These are phyloP conservation scores for Homarus americanus DNA, from an alignment of 1,140 invertebrate species.

Conservation along the genomic window DNA sequence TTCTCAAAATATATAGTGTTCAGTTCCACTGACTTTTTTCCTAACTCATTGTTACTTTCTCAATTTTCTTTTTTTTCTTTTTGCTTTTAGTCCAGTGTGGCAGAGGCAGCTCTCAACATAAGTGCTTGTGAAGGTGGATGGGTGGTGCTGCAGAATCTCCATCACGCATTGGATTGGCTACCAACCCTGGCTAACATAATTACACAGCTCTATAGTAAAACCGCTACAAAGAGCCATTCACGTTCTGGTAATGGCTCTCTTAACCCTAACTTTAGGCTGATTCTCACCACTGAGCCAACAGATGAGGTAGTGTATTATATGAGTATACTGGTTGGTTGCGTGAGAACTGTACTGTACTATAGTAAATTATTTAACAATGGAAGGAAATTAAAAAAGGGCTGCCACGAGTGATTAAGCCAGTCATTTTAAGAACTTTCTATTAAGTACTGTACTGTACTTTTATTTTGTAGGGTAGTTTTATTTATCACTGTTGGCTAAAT, in stretches of 20 bases:
- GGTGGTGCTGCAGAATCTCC: slow-evolving; percentile 66
- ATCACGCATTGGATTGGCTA: slow-evolving; percentile 63
- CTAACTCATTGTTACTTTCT: too few species aligned
- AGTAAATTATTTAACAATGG: too few species aligned
- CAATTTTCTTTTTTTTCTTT: not conserved
- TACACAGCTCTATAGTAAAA: not conserved
- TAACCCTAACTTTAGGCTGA: slow-evolving; percentile 58
- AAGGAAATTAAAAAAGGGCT: too few species aligned
- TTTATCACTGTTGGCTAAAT: too few species aligned
- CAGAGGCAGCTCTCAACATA: slow-evolving; percentile 32
- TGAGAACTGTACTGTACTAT: too few species aligned
- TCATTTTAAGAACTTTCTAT: too few species aligned
- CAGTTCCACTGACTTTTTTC: too few species aligned
- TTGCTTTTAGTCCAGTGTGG: slow-evolving; percentile 33
- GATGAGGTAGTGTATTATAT: slow-evolving; percentile 75
- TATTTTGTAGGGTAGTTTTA: too few species aligned
- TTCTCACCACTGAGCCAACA: slow-evolving; percentile 61
- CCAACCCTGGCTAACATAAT: slow-evolving; percentile 61
- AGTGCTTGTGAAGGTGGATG: slow-evolving; percentile 49
- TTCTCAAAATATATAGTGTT: too few species aligned
- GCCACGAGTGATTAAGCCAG: too few species aligned
- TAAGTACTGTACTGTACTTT: too few species aligned
- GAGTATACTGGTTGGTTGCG: too few species aligned
- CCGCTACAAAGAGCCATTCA: not conserved
- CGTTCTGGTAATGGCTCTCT: not conserved